Percentiles rank a stretch among this genome's conserved stretches.
phyloP scores from a whole-genome alignment of 2,797 vertebrate genomes.

The Miichthys miiuy region DNA sequence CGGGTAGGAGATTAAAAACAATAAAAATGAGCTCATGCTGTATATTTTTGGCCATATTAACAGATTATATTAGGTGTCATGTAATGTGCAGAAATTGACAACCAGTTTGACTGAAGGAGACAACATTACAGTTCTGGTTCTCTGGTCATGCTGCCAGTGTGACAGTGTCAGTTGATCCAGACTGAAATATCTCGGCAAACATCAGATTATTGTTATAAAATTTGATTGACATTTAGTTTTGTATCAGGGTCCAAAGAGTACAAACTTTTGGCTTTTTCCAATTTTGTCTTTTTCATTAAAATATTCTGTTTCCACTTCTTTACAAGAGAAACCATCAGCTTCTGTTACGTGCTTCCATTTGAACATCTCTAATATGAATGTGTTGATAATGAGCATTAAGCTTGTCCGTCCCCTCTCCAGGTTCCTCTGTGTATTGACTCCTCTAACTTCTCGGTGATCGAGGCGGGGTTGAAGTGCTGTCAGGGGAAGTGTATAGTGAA shows the following conservation, averaged over 20 bases:
- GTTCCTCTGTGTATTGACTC: slow-evolving; percentile 98
- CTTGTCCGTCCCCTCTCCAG: slow-evolving; percentile 69
- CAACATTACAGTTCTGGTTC: neutral
- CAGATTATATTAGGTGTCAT: neutral
- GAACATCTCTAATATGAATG: neutral
- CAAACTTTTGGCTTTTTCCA: neutral
- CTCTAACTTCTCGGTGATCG: slow-evolving; percentile 95
- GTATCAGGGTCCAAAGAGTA: neutral
- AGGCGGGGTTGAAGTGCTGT: slow-evolving; percentile 95
- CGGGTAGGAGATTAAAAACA: slow-evolving; percentile 80
- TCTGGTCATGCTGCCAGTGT: neutral
- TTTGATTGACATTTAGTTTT: neutral
- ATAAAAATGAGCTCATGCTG: neutral
- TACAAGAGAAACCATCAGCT: neutral
- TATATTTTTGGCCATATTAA: neutral
- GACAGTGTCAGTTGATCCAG: neutral
- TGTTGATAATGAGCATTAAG: neutral
- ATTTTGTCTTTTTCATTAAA: too few relatives aligned
- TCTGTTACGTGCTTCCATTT: neutral
- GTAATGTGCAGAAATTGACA: neutral
- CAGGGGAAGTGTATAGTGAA: slow-evolving; percentile 98
- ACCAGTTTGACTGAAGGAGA: neutral
- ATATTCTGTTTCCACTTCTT: neutral
- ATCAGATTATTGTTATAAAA: neutral
- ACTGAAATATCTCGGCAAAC: neutral